A percentile compares a stretch with the other conserved stretches of the same genome.
Conservation (phyloP, 2,888 invertebrate species). For the Ophraella communa region DNA sequence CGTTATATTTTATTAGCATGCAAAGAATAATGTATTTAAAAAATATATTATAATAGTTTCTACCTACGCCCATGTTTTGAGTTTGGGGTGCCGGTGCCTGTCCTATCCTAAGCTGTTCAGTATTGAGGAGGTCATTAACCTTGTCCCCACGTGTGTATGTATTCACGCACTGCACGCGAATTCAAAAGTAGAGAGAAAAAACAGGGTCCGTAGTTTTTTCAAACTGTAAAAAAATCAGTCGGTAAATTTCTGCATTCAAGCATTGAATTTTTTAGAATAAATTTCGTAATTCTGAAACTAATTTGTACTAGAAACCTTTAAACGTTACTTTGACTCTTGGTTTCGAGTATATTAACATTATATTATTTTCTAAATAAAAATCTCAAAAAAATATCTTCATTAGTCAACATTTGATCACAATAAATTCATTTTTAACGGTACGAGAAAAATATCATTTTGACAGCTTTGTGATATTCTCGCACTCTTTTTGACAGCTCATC, state of each 20-base stretch:
- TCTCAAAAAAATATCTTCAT: conserved; percentile 17
- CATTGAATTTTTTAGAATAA: background rate
- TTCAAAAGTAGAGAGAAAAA: conserved; percentile 54
- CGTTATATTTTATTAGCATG: too few relatives aligned
- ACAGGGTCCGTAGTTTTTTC: conserved; percentile 39
- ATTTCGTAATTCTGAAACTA: background rate
- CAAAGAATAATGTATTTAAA: too few relatives aligned
- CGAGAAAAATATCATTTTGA: conserved; percentile 34
- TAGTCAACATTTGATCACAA: conserved; percentile 26
- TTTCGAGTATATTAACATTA: conserved; percentile 2
- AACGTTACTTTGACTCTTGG: too few relatives aligned
- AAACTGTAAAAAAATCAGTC: conserved; percentile 5
- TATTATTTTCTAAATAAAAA: conserved; percentile 7
- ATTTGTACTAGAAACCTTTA: background rate
- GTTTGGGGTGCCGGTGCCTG: conserved; percentile 44
- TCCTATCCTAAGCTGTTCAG: conserved; percentile 58
- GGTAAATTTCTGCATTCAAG: background rate
- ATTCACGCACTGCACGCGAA: conserved; percentile 54
- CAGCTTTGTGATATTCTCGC: conserved; percentile 44
- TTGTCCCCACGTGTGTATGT: conserved; percentile 51
- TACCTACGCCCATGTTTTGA: background rate
- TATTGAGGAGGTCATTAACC: conserved; percentile 58
- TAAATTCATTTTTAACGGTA: conserved; percentile 8
- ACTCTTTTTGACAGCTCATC: conserved; percentile 48
- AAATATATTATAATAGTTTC: background rate